Percentiles rank a stretch among this genome's conserved stretches.
Evolutionary conservation across 1,140 invertebrate genomes (phyloP).

Genomic region (Atopsyche davidsoni): DNA sequence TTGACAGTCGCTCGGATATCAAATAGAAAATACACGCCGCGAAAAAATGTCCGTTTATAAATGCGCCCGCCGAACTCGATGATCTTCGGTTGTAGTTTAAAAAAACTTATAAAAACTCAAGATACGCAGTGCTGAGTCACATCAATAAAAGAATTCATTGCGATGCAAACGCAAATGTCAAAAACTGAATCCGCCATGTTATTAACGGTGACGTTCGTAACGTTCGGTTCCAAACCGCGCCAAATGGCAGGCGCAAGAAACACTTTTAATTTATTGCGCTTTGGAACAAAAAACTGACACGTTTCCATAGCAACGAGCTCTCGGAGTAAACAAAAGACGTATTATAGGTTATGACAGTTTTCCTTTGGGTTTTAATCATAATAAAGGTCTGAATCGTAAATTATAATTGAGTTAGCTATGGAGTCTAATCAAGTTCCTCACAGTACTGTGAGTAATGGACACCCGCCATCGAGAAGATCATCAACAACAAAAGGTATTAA

Average conservation of each 20-base stretch:
- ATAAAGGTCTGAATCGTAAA: not conserved
- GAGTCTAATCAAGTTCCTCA: conserved; percentile 16
- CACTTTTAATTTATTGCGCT: not conserved
- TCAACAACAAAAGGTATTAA: conserved; percentile 20
- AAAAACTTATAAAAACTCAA: not conserved
- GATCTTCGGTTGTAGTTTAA: not conserved
- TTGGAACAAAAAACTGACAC: not conserved
- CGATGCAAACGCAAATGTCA: conserved; percentile 15
- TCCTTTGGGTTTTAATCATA: not conserved
- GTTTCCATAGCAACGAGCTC: conserved; percentile 11
- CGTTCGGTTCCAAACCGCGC: not conserved
- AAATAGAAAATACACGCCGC: not conserved
- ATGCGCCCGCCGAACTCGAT: not conserved
- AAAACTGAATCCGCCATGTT: conserved; percentile 19
- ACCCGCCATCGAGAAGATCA: conserved; percentile 23
- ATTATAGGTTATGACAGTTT: not conserved
- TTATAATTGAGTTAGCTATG: conserved; percentile 8
- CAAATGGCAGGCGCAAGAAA: no score
- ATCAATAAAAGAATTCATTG: conserved; percentile 13
- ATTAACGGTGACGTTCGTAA: conserved; percentile 17
- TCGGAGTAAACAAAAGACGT: conserved; percentile 9
- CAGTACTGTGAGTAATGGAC: conserved; percentile 26
- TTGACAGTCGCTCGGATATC: no score
- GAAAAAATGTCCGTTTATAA: not conserved
- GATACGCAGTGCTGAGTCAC: conserved; percentile 10